These are phyloP conservation scores for Cardiocondyla obscurior DNA, from an alignment of 1,140 invertebrate genomes.

Conservation along the genomic window DNA sequence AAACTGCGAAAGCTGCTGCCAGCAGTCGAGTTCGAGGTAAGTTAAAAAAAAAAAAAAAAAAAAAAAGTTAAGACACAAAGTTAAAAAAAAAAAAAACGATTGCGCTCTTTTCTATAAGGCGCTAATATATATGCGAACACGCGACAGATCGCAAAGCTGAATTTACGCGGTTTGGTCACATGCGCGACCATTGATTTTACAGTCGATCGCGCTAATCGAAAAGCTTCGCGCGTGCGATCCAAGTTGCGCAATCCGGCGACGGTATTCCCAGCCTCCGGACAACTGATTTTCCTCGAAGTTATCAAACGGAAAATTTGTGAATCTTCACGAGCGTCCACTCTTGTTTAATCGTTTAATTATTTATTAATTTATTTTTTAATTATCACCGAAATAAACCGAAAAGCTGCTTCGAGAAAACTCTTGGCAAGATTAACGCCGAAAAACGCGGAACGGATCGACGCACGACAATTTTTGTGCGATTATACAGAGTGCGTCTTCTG, in stretches of 20 bases:
- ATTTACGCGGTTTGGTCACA: conserved; percentile 5
- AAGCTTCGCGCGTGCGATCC: conserved; percentile 1
- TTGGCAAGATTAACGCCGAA: neutral
- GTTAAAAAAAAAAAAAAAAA: neutral
- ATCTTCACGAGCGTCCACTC: neutral
- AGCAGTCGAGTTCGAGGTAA: conserved; percentile 6
- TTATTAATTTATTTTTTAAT: neutral
- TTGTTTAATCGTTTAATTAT: too few species aligned
- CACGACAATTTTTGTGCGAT: conserved; percentile 13
- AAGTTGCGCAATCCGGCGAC: neutral
- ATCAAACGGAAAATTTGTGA: neutral
- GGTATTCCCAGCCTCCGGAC: neutral
- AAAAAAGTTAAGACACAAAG: too few species aligned
- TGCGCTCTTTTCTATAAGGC: neutral
- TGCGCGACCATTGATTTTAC: conserved; percentile 31
- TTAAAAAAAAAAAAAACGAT: neutral
- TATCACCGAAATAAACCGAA: neutral
- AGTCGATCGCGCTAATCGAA: conserved; percentile 5
- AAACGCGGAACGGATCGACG: conserved; percentile 16
- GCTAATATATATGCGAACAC: conserved; percentile 22
- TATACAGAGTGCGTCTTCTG: conserved; percentile 64
- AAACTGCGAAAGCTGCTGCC: conserved; percentile 32
- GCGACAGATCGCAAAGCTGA: conserved; percentile 28
- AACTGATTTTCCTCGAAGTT: neutral
- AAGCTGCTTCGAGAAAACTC: neutral